A percentile compares a stretch with the other conserved stretches of the same genome.
Conservation (phyloP, 92 coral and sea anemone genomes). For the Chrysogorgia sp. region DNA sequence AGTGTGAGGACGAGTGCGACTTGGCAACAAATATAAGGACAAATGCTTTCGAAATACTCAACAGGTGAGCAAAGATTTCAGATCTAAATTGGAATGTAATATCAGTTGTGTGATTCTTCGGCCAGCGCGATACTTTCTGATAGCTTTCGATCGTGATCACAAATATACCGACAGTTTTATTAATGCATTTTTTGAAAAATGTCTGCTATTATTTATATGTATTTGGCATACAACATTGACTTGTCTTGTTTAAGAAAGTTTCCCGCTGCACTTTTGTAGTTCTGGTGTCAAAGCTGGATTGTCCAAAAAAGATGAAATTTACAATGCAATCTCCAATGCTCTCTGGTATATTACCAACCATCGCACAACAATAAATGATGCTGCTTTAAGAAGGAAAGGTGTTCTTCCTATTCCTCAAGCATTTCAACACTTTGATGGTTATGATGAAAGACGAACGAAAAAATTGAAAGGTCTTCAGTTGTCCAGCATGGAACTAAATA, state of each 20-base stretch:
- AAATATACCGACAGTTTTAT: no score
- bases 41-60: slow-evolving; percentile 1
- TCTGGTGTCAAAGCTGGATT: background rate
- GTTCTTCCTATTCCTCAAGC: no score
- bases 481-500: no score
- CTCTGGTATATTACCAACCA: slow-evolving; percentile 54
- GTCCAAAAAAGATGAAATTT: slow-evolving; percentile 1
- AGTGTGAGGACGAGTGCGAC: background rate
- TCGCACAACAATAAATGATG: slow-evolving; percentile 38
- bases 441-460: slow-evolving; percentile 36
- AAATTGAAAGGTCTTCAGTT: slow-evolving; percentile 38
- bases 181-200: no score
- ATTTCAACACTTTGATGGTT: slow-evolving; percentile 45
- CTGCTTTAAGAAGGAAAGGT: slow-evolving; percentile 43
- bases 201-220: no score
- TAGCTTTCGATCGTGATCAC: no score
- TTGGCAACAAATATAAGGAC: background rate
- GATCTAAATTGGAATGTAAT: no score
- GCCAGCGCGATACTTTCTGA: no score
- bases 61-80: background rate
- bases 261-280: background rate
- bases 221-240: no score
- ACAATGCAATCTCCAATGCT: slow-evolving; percentile 40
- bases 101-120: no score
- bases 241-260: no score